Percentiles rank a stretch among this genome's conserved stretches.
Evolutionary conservation across 2,888 invertebrate species (phyloP).

Genomic region (Nomada fabriciana): DNA sequence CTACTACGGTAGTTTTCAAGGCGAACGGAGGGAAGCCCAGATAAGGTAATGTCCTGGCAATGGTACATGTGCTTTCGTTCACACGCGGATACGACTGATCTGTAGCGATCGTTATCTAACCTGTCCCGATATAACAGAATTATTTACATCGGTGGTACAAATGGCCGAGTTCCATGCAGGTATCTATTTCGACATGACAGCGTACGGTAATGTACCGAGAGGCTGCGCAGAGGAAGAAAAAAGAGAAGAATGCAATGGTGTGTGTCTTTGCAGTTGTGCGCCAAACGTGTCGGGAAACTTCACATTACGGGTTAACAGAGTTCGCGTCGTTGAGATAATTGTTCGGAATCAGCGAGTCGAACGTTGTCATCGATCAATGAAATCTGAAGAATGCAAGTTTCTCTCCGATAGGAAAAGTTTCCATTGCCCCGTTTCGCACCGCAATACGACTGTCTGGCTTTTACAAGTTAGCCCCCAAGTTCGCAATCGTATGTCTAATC

Average conservation of each 20-base stretch:
- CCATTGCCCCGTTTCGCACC: not conserved
- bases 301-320: slow-evolving; percentile 18
- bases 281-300: slow-evolving; percentile 33
- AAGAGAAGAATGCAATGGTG: slow-evolving; percentile 9
- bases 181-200: slow-evolving; percentile 57
- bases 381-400: not conserved
- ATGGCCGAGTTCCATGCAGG: slow-evolving; percentile 63
- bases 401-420: not conserved
- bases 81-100: slow-evolving; percentile 72
- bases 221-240: not conserved
- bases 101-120: slow-evolving; percentile 73
- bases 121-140: slow-evolving; percentile 72
- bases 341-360: slow-evolving; percentile 11
- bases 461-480: slow-evolving; percentile 31
- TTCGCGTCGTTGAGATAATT: slow-evolving; percentile 33
- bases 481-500: slow-evolving; percentile 17
- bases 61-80: slow-evolving; percentile 70
- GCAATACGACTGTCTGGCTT: not conserved
- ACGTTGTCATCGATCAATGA: slow-evolving; percentile 15
- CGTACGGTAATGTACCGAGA: slow-evolving; percentile 25
- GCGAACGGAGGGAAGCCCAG: slow-evolving; percentile 68
- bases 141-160: slow-evolving; percentile 72
- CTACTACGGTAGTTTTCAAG: slow-evolving; percentile 63
- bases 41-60: slow-evolving; percentile 70
- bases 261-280: slow-evolving; percentile 30